Conservation (phyloP, 2,113 vertebrate species). For the Fulica atra region DNA sequence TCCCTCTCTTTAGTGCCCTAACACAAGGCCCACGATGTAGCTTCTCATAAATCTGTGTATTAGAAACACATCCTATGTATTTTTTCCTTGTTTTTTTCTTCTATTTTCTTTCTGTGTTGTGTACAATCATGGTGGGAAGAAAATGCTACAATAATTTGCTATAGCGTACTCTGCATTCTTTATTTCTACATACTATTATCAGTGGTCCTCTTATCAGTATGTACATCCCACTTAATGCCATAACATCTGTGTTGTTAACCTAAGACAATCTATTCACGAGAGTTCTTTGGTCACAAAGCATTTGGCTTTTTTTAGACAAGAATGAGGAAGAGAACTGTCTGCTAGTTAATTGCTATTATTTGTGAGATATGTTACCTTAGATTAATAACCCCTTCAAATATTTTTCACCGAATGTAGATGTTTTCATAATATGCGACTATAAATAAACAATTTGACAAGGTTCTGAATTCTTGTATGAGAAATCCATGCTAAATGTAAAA, state of each 20-base stretch:
- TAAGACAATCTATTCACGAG: not conserved
- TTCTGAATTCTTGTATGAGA: not conserved
- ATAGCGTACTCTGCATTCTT: not conserved
- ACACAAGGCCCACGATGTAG: not conserved
- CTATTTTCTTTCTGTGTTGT: not conserved
- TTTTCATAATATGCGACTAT: not conserved
- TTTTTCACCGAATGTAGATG: not conserved
- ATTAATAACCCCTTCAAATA: not conserved
- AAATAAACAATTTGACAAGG: not conserved
- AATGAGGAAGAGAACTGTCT: not conserved
- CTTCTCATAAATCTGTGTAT: not conserved
- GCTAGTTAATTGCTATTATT: not conserved
- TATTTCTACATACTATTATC: not conserved
- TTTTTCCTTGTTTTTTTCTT: not conserved
- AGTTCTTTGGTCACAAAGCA: not conserved
- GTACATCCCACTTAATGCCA: not conserved
- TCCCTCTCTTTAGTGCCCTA: not conserved
- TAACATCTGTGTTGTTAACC: not conserved
- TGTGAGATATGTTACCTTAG: not conserved
- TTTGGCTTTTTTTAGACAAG: not conserved
- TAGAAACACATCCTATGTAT: not conserved
- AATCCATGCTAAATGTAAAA: not conserved
- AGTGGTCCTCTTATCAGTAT: not conserved
- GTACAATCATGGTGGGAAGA: not conserved
- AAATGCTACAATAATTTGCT: not conserved